These are phyloP conservation scores for Frieseomelitta varia DNA, from an alignment of 1,140 invertebrate species.

Conservation along the genomic window DNA sequence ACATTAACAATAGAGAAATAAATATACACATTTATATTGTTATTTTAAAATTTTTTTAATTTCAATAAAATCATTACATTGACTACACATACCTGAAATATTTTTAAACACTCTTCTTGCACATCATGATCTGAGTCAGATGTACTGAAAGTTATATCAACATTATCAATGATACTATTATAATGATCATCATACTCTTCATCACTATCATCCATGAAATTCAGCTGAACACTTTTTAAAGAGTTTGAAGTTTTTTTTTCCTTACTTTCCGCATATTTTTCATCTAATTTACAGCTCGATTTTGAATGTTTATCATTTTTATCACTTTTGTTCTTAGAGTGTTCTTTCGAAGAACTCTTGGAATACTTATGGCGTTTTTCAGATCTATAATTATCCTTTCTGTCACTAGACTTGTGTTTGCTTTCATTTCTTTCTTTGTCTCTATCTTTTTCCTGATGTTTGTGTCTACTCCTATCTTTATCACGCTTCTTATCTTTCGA, in stretches of 20 bases:
- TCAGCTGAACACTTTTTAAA: slow-evolving; percentile 6
- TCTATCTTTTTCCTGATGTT: slow-evolving; percentile 25
- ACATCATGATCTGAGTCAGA: slow-evolving; percentile 84
- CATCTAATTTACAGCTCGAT: slow-evolving; percentile 63
- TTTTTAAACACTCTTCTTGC: slow-evolving; percentile 88
- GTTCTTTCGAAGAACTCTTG: slow-evolving; percentile 60
- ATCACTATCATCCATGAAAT: background rate
- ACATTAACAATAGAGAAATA: slow-evolving; percentile 21
- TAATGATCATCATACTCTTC: background rate
- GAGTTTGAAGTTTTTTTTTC: slow-evolving; percentile 65
- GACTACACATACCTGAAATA: slow-evolving; percentile 85
- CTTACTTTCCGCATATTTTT: slow-evolving; percentile 58
- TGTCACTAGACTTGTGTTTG: slow-evolving; percentile 56
- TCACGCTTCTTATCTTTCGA: slow-evolving; percentile 1
- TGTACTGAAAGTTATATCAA: slow-evolving; percentile 61
- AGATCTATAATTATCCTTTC: slow-evolving; percentile 61
- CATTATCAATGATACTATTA: background rate
- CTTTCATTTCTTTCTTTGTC: slow-evolving; percentile 53
- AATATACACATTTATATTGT: background rate
- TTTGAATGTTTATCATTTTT: slow-evolving; percentile 56
- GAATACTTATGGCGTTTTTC: slow-evolving; percentile 65
- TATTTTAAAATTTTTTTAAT: background rate
- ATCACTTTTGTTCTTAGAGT: slow-evolving; percentile 63
- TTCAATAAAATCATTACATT: background rate
- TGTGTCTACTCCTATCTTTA: slow-evolving; percentile 3